Percentiles rank a stretch among this genome's conserved stretches.
phyloP scores from a whole-genome alignment of 2,113 vertebrate genomes.

The Piaya cayana region DNA sequence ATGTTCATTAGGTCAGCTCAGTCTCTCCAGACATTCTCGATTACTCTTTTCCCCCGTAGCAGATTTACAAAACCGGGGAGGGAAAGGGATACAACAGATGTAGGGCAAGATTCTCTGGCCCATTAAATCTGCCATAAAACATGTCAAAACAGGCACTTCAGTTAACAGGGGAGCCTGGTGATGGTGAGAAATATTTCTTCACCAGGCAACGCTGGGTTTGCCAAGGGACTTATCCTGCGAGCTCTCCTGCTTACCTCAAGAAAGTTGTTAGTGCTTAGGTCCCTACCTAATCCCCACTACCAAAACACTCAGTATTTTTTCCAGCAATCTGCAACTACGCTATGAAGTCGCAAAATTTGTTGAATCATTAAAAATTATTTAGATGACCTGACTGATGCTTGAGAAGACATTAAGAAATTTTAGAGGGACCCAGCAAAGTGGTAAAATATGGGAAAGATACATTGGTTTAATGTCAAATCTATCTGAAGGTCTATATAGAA shows the following conservation, averaged over 20 bases:
- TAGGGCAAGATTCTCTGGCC: not conserved
- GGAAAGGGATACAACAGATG: not conserved
- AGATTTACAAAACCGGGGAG: conserved; percentile 4
- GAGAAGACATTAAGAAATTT: not conserved
- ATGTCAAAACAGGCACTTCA: not conserved
- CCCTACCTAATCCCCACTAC: not conserved
- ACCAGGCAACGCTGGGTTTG: not conserved
- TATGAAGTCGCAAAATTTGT: not conserved
- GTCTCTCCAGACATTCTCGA: conserved; percentile 27
- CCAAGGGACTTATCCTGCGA: not conserved
- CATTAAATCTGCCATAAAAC: conserved; percentile 17
- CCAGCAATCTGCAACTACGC: not conserved
- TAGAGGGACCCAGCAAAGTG: not conserved
- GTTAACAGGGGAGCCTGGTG: not conserved
- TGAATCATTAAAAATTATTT: not conserved
- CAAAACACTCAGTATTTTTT: not conserved
- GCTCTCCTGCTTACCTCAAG: not conserved
- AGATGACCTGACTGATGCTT: not conserved
- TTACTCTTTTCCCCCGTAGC: conserved; percentile 20
- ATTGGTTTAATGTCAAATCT: not conserved
- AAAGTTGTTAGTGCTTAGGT: not conserved
- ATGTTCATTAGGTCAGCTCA: conserved; percentile 57
- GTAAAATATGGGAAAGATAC: not conserved
- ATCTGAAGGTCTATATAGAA: not conserved
- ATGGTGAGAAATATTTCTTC: not conserved